Base-by-base conservation (phyloP, 35 echinoderm and acorn worm genomes). In the Apostichopus japonicus region DNA sequence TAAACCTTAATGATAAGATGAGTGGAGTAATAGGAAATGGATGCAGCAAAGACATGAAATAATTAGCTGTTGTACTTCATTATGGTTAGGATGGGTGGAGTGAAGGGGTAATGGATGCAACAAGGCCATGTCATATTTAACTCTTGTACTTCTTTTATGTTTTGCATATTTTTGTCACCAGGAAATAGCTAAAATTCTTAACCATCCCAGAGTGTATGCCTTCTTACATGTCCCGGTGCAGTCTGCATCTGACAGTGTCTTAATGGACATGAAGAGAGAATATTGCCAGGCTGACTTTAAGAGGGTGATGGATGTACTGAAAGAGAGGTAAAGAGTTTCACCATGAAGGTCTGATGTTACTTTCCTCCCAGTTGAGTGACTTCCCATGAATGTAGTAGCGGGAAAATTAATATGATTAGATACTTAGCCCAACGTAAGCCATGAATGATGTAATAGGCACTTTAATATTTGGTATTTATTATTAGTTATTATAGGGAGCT, bases 211-310 rank as follows among this genome's bases (percentile, higher is more conserved):
- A 57, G 94, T 98, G 44, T 96, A 99, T 62, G 94, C 97, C 27
- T 99, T 99, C 79, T 83, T 99, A 9, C 95, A 99, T 91, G 93
- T 96, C 1, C 93, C 95, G 53, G 92, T 99, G n/a, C 96, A 98
- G 56, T 95, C 96, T 14, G 94, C 92, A 1, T 96, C 94, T n/a
- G 96, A 98, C 71, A 84, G 84, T 82, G 96, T 98, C 11, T 86
- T 96, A 14, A 92, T 96, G 80, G 96, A 98, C 90, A 98, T 98
- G 96, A 95, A 96, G 92, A 90, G 96, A 70, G 96, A 98, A 53
- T 98, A 98, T 58, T 94, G 90, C 58, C 55, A 84, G n/a, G 94
- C 57, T 87, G 96, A 98, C 93, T 98, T 98, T 55, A 94, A 78
- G 90, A 78, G 93, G 58, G 95, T 98, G n/a, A 93, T 95, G 6